Conservation (phyloP, 2,888 invertebrate genomes). For the Acrocyrtus sp. region DNA sequence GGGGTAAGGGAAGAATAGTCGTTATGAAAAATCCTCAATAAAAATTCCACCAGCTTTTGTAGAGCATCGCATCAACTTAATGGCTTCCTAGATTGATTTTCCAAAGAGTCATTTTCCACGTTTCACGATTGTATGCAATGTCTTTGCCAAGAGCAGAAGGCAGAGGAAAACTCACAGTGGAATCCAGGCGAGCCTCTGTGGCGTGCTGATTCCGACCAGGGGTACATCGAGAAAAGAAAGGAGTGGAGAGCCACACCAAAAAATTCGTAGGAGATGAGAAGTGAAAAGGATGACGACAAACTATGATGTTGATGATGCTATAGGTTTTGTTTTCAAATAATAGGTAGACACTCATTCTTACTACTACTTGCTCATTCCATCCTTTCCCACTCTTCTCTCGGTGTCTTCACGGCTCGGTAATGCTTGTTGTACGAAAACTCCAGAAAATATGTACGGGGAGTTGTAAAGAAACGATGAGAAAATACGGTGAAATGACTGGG, state of each 20-base stretch:
- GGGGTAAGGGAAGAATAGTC: conserved; percentile 55
- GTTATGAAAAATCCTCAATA: conserved; percentile 63
- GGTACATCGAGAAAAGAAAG: not conserved
- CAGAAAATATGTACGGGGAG: too few species aligned
- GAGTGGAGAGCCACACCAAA: not conserved
- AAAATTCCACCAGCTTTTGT: conserved; percentile 59
- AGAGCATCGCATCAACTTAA: conserved; percentile 62
- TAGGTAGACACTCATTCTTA: conserved; percentile 49
- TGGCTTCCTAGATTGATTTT: conserved; percentile 63
- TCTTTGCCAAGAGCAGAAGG: conserved; percentile 5
- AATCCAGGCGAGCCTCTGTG: too few species aligned
- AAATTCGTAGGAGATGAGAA: conserved; percentile 27
- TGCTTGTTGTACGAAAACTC: too few species aligned
- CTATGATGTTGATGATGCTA: conserved; percentile 46
- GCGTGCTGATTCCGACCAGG: too few species aligned
- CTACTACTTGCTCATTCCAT: conserved; percentile 15
- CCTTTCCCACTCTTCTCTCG: not conserved
- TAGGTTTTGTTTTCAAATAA: conserved; percentile 53
- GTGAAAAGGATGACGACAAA: conserved; percentile 45
- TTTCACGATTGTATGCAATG: conserved; percentile 46
- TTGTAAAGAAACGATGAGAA: conserved; percentile 31
- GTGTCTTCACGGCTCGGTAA: too few species aligned
- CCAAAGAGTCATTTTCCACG: conserved; percentile 60
- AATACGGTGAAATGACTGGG: conserved; percentile 41
- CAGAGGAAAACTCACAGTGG: conserved; percentile 6